Percentiles rank a stretch among this genome's conserved stretches.
Evolutionary conservation across 2,113 vertebrate genomes (phyloP).

Genomic region (Galbula dea): DNA sequence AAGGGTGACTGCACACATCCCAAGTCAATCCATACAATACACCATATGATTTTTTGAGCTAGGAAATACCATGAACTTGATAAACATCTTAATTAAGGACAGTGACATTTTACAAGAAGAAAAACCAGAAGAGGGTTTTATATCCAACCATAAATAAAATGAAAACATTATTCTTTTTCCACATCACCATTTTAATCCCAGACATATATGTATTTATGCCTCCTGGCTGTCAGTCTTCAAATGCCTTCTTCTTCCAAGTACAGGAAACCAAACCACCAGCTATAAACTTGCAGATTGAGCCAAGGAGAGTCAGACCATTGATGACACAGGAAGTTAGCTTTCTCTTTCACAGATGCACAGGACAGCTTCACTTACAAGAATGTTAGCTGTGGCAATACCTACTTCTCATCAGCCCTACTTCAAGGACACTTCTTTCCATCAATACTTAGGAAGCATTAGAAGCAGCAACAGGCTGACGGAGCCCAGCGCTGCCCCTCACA

Average conservation of each 20-base stretch:
- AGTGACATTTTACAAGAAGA: background rate
- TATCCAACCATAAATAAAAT: background rate
- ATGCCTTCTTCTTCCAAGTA: background rate
- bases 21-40: background rate
- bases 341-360: background rate
- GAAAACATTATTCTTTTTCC: background rate
- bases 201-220: background rate
- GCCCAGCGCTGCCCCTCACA: background rate
- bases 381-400: background rate
- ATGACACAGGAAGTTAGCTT: background rate
- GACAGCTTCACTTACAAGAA: background rate
- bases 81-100: background rate
- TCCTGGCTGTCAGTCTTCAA: background rate
- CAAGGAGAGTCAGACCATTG: accelerated
- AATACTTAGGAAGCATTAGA: background rate
- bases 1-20: background rate
- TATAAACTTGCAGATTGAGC: background rate
- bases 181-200: background rate
- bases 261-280: background rate
- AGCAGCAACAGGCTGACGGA: background rate
- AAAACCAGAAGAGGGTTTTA: background rate
- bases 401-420: background rate
- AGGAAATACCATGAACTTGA: background rate
- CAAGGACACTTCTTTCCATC: background rate
- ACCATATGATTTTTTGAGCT: background rate